Conservation (phyloP, 2,888 invertebrate genomes). For the Malacosoma neustria region DNA sequence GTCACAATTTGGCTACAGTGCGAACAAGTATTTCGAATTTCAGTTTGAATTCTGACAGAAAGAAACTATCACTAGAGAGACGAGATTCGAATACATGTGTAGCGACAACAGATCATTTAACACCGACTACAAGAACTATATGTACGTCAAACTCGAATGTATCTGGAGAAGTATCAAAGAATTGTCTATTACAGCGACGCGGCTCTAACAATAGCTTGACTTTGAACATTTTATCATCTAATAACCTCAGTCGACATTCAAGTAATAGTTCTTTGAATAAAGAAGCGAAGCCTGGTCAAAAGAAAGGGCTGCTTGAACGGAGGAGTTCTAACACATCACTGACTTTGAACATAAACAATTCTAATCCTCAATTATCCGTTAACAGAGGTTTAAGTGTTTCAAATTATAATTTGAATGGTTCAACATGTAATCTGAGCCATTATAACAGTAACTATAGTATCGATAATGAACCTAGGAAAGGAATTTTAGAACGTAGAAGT, state of each 20-base stretch:
- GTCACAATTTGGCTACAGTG: slow-evolving; percentile 56
- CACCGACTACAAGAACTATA: slow-evolving; percentile 53
- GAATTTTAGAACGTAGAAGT: slow-evolving; percentile 83
- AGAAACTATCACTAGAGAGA: slow-evolving; percentile 84
- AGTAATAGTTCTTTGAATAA: slow-evolving; percentile 74
- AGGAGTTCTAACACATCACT: slow-evolving; percentile 93
- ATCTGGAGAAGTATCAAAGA: slow-evolving; percentile 55
- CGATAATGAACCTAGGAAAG: slow-evolving; percentile 71
- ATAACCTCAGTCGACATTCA: slow-evolving; percentile 67
- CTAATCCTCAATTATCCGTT: slow-evolving; percentile 61
- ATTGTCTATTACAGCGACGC: slow-evolving; percentile 84
- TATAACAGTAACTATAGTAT: slow-evolving; percentile 68
- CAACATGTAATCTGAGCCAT: slow-evolving; percentile 62
- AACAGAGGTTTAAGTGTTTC: slow-evolving; percentile 64
- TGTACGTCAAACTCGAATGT: slow-evolving; percentile 68
- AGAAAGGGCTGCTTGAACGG: slow-evolving; percentile 85
- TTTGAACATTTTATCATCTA: slow-evolving; percentile 78
- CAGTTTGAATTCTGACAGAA: slow-evolving; percentile 58
- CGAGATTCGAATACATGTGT: slow-evolving; percentile 91
- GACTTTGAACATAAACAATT: slow-evolving; percentile 80
- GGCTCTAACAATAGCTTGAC: slow-evolving; percentile 92
- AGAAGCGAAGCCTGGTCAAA: slow-evolving; percentile 52
- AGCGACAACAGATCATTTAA: slow-evolving; percentile 73
- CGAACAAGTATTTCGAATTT: slow-evolving; percentile 64
- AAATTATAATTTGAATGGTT: slow-evolving; percentile 67